Conservation (phyloP, 2,888 invertebrate genomes). For the Enoplolaimus lenunculus region DNA sequence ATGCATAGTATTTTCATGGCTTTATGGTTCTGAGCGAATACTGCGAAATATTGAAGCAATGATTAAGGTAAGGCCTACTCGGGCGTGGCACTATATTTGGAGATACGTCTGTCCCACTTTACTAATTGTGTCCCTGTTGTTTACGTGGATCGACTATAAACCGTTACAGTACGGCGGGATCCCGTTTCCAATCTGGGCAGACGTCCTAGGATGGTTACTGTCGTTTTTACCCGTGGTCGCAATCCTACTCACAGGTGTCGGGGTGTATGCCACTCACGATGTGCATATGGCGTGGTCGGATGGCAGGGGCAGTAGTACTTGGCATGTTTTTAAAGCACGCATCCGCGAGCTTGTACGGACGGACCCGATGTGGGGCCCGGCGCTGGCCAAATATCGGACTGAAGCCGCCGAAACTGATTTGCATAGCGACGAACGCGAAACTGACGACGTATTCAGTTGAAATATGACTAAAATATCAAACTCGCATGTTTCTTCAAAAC, state of each 20-base stretch:
- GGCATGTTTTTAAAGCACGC: not conserved
- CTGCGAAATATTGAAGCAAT: constrained; percentile 8
- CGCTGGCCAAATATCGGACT: not conserved
- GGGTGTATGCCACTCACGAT: constrained; percentile 46
- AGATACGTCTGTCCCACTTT: constrained; percentile 53
- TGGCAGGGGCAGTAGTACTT: not conserved
- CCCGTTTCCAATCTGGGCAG: constrained; percentile 56
- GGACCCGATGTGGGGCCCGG: not conserved
- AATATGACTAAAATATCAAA: too few relatives aligned
- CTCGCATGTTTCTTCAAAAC: too few relatives aligned
- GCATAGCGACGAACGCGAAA: not conserved
- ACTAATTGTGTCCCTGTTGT: constrained; percentile 54
- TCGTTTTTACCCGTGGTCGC: constrained; percentile 55
- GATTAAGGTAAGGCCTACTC: constrained; percentile 36
- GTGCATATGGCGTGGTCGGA: constrained; percentile 4
- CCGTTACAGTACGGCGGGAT: constrained; percentile 53
- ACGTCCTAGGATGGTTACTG: constrained; percentile 56
- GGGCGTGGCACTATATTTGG: constrained; percentile 60
- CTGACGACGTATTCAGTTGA: not conserved
- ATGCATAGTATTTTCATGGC: constrained; percentile 16
- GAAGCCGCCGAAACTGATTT: not conserved
- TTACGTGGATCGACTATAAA: constrained; percentile 54
- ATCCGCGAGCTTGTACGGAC: not conserved
- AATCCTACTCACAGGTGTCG: constrained; percentile 47
- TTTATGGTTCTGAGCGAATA: constrained; percentile 14